Percentiles rank a stretch among this genome's conserved stretches.
phyloP scores from a whole-genome alignment of 1,140 invertebrate species.

The Lutraria rhynchaena region DNA sequence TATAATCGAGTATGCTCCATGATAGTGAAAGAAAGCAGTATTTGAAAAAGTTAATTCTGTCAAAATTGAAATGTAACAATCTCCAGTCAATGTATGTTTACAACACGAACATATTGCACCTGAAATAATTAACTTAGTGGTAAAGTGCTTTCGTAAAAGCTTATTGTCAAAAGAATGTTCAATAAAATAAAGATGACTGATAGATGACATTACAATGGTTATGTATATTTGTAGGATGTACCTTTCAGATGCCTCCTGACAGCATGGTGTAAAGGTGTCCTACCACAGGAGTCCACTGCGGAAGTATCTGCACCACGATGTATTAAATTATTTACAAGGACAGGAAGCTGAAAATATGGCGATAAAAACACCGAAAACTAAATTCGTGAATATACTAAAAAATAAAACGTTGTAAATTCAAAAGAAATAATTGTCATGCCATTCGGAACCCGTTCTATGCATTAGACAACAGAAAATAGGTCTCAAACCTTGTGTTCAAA shows the following conservation, averaged over 20 bases:
- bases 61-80: no score
- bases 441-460: neutral
- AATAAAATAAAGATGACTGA: no score
- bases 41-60: no score
- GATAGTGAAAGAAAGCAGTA: no score
- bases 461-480: neutral
- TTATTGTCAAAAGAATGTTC: no score
- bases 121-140: no score
- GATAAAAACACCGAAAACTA: neutral
- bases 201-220: no score
- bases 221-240: no score
- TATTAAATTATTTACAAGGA: constrained; percentile 72
- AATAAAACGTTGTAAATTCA: neutral
- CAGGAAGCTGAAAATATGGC: constrained; percentile 72
- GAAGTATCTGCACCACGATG: constrained; percentile 74
- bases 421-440: neutral
- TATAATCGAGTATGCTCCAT: no score
- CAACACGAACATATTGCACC: no score
- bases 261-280: constrained; percentile 75
- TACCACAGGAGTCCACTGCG: constrained; percentile 60
- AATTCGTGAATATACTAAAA: neutral
- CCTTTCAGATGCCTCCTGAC: constrained; percentile 70
- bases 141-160: no score
- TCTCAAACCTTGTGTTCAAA: constrained; percentile 70
- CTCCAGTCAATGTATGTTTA: no score